A percentile compares a stretch with the other conserved stretches of the same genome.
phyloP scores from a whole-genome alignment of 2,888 invertebrate species.

The Amphiduros pacificus region DNA sequence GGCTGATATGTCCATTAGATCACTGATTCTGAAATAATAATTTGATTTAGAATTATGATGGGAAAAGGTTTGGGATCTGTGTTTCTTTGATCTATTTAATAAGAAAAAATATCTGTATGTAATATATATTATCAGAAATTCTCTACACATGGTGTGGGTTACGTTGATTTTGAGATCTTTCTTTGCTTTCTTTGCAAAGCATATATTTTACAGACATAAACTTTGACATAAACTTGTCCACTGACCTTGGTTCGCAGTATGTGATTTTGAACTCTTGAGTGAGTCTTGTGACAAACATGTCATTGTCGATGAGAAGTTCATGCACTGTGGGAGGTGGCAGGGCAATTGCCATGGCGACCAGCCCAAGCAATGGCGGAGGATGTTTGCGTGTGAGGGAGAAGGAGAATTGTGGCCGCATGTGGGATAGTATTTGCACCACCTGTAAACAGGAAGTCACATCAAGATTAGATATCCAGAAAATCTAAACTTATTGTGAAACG shows the following conservation, averaged over 20 bases:
- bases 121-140: too few species aligned
- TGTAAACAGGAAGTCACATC: slow-evolving; percentile 61
- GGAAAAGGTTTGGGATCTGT: too few species aligned
- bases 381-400: slow-evolving; percentile 85
- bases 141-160: too few species aligned
- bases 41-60: too few species aligned
- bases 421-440: slow-evolving; percentile 91
- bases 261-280: slow-evolving; percentile 95
- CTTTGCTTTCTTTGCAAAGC: too few species aligned
- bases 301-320: slow-evolving; percentile 90
- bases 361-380: slow-evolving; percentile 68
- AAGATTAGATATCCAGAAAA: too few species aligned
- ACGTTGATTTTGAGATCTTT: too few species aligned
- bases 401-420: slow-evolving; percentile 88
- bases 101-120: too few species aligned
- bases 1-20: slow-evolving; percentile 87
- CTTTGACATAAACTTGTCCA: too few species aligned
- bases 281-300: slow-evolving; percentile 85
- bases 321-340: slow-evolving; percentile 96
- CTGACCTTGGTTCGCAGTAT: slow-evolving; percentile 93
- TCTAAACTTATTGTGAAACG: too few species aligned
- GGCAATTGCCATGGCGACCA: slow-evolving; percentile 94
- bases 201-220: too few species aligned
- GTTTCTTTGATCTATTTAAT: too few species aligned
- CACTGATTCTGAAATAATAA: slow-evolving; percentile 78